Conservation (phyloP, 2,888 invertebrate species). For the Tachystola acroxantha region DNA sequence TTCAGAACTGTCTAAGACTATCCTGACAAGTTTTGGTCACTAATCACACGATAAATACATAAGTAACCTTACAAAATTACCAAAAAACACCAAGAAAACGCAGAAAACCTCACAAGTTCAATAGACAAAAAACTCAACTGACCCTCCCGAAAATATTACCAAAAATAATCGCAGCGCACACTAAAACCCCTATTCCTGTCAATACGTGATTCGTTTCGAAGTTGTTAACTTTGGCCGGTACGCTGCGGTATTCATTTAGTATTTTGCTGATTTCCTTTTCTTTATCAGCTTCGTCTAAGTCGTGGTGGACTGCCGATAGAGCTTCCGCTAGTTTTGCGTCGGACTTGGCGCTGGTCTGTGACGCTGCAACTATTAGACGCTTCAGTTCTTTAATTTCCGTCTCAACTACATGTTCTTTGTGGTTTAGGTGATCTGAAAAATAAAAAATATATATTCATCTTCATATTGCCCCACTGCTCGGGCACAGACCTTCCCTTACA, state of each 20-base stretch:
- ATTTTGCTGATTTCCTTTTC: constrained; percentile 20
- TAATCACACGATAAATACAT: too few species aligned
- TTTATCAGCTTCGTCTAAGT: constrained; percentile 51
- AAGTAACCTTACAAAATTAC: too few species aligned
- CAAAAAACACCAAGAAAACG: not conserved
- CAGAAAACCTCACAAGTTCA: not conserved
- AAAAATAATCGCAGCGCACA: constrained; percentile 53
- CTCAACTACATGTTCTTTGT: constrained; percentile 51
- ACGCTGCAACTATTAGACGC: constrained; percentile 46
- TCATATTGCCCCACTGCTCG: too few species aligned
- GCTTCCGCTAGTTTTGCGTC: constrained; percentile 61
- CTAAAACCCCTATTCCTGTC: constrained; percentile 50
- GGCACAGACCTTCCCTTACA: too few species aligned
- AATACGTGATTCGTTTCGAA: constrained; percentile 53
- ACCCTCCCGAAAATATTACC: constrained; percentile 55
- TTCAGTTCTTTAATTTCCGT: constrained; percentile 54
- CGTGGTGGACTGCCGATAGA: constrained; percentile 56
- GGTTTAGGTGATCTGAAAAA: constrained; percentile 56
- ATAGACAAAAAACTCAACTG: constrained; percentile 56
- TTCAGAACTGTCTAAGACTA: too few species aligned
- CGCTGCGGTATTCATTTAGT: not conserved
- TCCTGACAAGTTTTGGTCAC: too few species aligned
- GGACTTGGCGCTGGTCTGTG: constrained; percentile 56
- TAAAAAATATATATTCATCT: too few species aligned
- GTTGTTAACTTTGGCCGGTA: constrained; percentile 26